Evolutionary conservation across 1,140 invertebrate species (phyloP).

Genomic region (Pemphigus obesinymphae): DNA sequence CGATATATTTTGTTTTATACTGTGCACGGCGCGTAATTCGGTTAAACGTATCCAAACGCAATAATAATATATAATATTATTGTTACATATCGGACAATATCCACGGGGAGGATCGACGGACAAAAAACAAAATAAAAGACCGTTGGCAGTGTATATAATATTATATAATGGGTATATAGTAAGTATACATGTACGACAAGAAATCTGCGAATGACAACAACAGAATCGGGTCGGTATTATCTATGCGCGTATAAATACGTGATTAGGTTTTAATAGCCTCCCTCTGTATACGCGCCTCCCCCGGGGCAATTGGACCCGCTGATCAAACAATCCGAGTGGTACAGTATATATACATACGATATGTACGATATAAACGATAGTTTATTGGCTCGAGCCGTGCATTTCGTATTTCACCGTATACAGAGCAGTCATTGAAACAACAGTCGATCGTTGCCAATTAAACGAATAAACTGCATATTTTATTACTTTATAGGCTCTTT

Average conservation of each 20-base stretch:
- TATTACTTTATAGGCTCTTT: background rate
- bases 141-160: background rate
- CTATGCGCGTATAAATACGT: background rate
- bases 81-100: background rate
- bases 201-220: slow-evolving; percentile 31
- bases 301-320: background rate
- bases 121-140: background rate
- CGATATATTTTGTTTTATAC: background rate
- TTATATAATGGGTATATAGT: background rate
- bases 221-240: background rate
- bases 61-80: background rate
- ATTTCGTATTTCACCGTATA: too few relatives aligned
- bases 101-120: slow-evolving; percentile 10
- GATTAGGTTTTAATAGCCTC: slow-evolving; percentile 37
- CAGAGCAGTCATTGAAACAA: background rate
- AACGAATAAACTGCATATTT: background rate
- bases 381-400: background rate
- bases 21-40: slow-evolving; percentile 9
- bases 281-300: background rate
- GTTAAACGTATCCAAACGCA: slow-evolving; percentile 21
- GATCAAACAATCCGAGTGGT: background rate
- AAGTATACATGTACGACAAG: background rate
- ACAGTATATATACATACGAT: background rate
- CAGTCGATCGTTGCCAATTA: background rate
- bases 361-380: background rate